These are phyloP conservation scores for Micrastur ruficollis DNA, from an alignment of 2,797 vertebrate species.

Conservation along the genomic window DNA sequence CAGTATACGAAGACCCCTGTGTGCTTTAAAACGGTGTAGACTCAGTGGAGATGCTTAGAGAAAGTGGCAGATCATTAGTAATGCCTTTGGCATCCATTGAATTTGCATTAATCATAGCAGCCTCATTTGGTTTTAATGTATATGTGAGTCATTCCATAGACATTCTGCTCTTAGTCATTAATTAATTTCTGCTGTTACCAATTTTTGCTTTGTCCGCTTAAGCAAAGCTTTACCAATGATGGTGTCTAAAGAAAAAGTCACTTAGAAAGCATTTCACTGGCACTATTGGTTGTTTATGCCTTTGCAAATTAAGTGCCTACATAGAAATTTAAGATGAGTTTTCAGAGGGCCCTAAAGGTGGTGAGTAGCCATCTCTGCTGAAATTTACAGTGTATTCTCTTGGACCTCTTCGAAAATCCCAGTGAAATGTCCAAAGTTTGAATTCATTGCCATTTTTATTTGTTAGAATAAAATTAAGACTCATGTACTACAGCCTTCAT, in stretches of 20 bases:
- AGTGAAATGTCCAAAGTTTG: neutral
- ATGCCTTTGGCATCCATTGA: conserved; percentile 47
- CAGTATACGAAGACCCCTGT: neutral
- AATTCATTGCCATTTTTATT: neutral
- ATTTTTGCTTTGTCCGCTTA: conserved; percentile 62
- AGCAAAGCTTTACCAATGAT: conserved; percentile 20
- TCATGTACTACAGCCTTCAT: neutral
- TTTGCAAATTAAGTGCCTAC: neutral
- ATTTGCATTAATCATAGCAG: conserved; percentile 63
- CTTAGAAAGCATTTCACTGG: neutral
- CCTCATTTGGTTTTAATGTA: conserved; percentile 66
- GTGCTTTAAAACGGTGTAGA: conserved; percentile 1
- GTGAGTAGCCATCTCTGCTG: neutral
- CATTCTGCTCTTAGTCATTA: conserved; percentile 17
- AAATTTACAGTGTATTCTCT: neutral
- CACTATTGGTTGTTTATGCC: neutral
- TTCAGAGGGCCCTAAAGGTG: neutral
- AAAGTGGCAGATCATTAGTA: conserved; percentile 41
- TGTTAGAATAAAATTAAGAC: neutral
- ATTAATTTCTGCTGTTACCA: conserved; percentile 61
- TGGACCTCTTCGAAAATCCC: neutral
- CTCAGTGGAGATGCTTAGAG: conserved; percentile 14
- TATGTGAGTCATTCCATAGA: conserved; percentile 62
- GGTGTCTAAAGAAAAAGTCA: neutral
- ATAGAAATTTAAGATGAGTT: neutral